A percentile compares a stretch with the other conserved stretches of the same genome.
Evolutionary conservation across 2,113 vertebrate genomes (phyloP).

Genomic region (Ahaetulla prasina): DNA sequence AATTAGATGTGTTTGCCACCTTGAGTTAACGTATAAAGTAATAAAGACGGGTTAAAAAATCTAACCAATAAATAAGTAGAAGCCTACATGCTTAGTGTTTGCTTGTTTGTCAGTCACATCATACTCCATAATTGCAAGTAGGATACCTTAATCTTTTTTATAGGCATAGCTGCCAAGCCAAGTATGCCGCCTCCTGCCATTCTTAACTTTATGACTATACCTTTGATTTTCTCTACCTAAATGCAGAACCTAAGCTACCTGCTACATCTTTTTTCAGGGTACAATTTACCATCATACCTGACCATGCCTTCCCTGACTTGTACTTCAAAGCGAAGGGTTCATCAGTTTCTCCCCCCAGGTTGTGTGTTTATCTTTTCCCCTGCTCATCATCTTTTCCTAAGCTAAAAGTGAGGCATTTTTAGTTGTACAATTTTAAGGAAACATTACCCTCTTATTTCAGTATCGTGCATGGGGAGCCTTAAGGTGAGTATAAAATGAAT

Average conservation of each 20-base stretch:
- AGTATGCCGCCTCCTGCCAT: background rate
- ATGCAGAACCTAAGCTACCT: background rate
- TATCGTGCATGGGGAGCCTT: background rate
- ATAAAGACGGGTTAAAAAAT: background rate
- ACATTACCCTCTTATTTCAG: background rate
- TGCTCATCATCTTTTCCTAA: background rate
- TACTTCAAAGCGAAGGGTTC: background rate
- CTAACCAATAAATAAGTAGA: background rate
- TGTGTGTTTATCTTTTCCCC: background rate
- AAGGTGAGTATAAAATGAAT: background rate
- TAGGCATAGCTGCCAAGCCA: background rate
- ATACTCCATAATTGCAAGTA: background rate
- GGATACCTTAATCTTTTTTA: background rate
- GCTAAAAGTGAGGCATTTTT: background rate
- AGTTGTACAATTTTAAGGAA: background rate
- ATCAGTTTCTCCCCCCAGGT: background rate
- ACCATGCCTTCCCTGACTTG: background rate
- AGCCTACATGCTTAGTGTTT: background rate
- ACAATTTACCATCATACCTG: background rate
- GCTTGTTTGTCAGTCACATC: background rate
- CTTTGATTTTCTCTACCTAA: background rate
- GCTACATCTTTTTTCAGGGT: background rate
- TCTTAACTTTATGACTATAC: background rate
- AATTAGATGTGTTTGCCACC: background rate
- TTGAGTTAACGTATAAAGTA: background rate